phyloP scores from a whole-genome alignment of 1,140 invertebrate genomes.

The Drosophila sproati region DNA sequence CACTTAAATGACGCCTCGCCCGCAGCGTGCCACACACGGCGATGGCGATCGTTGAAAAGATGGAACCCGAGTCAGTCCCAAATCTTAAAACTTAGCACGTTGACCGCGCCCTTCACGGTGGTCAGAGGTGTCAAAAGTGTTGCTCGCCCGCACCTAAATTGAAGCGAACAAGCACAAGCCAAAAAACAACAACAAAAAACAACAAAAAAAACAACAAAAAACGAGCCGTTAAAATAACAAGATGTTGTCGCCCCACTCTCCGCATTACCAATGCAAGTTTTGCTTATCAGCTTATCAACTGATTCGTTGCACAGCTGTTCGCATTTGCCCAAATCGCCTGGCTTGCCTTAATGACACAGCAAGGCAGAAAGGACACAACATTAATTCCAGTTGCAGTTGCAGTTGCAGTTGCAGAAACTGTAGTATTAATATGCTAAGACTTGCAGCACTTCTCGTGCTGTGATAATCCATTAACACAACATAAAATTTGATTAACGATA shows the following conservation, averaged over 20 bases:
- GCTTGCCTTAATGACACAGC: not conserved
- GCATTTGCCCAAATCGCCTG: constrained; percentile 32
- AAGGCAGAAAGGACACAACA: no score
- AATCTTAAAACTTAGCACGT: not conserved
- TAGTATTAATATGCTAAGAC: no score
- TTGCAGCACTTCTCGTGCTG: no score
- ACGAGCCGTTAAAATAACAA: constrained; percentile 43
- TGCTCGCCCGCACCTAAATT: constrained; percentile 42
- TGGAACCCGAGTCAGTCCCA: constrained; percentile 17
- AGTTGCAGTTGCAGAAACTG: no score
- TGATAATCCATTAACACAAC: no score
- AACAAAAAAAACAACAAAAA: not conserved
- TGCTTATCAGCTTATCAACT: constrained; percentile 38
- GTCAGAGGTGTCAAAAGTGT: constrained; percentile 46
- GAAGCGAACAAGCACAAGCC: constrained; percentile 1
- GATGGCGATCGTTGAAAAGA: constrained; percentile 16
- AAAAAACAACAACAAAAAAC: no score
- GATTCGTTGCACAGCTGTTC: constrained; percentile 21
- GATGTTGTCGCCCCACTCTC: constrained; percentile 8
- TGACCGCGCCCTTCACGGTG: constrained; percentile 32
- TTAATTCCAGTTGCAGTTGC: no score
- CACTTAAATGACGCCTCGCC: constrained; percentile 42
- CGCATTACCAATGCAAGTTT: not conserved
- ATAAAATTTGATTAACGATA: no score
- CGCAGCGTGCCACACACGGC: constrained; percentile 51